Evolutionary conservation across 2,797 vertebrate genomes (phyloP).

Genomic region (Taeniopygia guttata): DNA sequence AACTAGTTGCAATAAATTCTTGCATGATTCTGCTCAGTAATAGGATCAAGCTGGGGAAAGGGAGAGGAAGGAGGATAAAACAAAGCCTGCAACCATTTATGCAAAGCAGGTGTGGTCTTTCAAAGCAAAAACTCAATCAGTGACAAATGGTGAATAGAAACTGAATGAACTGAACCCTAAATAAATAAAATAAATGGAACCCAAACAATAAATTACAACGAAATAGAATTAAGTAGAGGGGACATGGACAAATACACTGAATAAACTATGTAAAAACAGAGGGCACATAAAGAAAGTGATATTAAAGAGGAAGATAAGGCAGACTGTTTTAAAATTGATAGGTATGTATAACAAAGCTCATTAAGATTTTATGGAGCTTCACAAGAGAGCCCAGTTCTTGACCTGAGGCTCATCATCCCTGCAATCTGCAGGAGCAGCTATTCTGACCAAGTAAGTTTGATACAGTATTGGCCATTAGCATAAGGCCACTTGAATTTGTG

Average conservation of each 20-base stretch:
- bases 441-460: not conserved
- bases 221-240: not conserved
- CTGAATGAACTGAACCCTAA: not conserved
- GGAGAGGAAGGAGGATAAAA: not conserved
- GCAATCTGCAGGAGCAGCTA: not conserved
- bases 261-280: not conserved
- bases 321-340: not conserved
- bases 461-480: not conserved
- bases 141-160: not conserved
- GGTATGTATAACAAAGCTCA: not conserved
- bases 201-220: not conserved
- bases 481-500: not conserved
- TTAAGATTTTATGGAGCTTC: not conserved
- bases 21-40: not conserved
- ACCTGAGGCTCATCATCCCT: not conserved
- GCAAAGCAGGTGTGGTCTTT: not conserved
- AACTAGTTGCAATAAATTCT: not conserved
- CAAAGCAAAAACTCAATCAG: not conserved
- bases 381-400: not conserved
- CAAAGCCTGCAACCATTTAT: not conserved
- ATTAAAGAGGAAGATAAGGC: not conserved
- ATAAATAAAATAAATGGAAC: not conserved
- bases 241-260: not conserved
- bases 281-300: not conserved
- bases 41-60: not conserved